phyloP scores from a whole-genome alignment of 1,140 invertebrate genomes.

The Chionoecetes opilio region DNA sequence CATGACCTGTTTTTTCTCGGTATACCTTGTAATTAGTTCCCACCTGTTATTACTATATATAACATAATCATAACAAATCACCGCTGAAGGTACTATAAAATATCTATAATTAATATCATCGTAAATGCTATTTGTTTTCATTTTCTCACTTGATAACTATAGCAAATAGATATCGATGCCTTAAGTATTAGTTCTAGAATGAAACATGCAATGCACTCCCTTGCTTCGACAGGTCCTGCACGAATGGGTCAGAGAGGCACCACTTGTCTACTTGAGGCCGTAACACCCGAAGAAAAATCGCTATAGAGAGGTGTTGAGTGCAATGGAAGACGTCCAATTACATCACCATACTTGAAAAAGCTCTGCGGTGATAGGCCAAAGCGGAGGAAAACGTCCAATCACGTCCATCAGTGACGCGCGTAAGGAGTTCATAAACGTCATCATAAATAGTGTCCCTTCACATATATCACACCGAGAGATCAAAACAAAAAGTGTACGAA shows the following conservation, averaged over 20 bases:
- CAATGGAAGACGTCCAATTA: slow-evolving; percentile 47
- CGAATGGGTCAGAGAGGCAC: not conserved
- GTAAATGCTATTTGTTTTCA: no score
- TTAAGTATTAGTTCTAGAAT: no score
- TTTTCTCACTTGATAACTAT: no score
- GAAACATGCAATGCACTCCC: not conserved
- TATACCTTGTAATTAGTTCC: no score
- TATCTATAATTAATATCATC: no score
- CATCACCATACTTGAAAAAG: not conserved
- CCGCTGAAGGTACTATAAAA: no score
- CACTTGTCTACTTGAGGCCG: not conserved
- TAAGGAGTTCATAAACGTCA: slow-evolving; percentile 51
- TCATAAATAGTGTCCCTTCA: not conserved
- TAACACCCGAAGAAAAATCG: not conserved
- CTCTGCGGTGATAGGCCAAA: slow-evolving; percentile 28
- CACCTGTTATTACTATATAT: no score
- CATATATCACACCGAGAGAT: slow-evolving; percentile 43
- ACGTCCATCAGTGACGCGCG: slow-evolving; percentile 19
- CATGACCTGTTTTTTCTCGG: no score
- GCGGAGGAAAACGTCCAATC: slow-evolving; percentile 50
- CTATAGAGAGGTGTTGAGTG: not conserved
- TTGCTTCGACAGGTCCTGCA: not conserved
- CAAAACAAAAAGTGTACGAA: slow-evolving; percentile 46
- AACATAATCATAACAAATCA: no score
- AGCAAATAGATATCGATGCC: no score